A percentile compares a stretch with the other conserved stretches of the same genome.
These are phyloP conservation scores for human DNA, from an alignment of 2,113 vertebrate genomes.

Conservation along the genomic window GRCh38 chr12:43466501-43467000, in stretches of 20 bases:
- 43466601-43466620: not conserved
- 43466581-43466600: not conserved
- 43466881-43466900: not conserved
- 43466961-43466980: not conserved
- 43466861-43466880: not conserved
- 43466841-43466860: not conserved
- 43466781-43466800: slow-evolving; percentile 97
- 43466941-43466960: not conserved
- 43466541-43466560: not conserved
- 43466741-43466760: slow-evolving; percentile 93
- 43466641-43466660: slow-evolving; percentile 94
- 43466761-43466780: slow-evolving; percentile 97
- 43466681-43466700: slow-evolving; percentile 99
- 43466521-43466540: not conserved
- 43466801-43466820: slow-evolving; percentile 74
- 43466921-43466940: not conserved
- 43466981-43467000: not conserved
- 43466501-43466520: not conserved
- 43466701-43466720: slow-evolving; percentile 96
- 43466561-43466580: not conserved
- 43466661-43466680: slow-evolving; percentile 98
- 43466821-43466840: slow-evolving; percentile 30
- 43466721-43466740: slow-evolving; percentile 98
- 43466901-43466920: not conserved
- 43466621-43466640: not conserved